A percentile compares a stretch with the other conserved stretches of the same genome.
Conservation (phyloP, 2,113 vertebrate species). For the Boulengerochromis microlepis region DNA sequence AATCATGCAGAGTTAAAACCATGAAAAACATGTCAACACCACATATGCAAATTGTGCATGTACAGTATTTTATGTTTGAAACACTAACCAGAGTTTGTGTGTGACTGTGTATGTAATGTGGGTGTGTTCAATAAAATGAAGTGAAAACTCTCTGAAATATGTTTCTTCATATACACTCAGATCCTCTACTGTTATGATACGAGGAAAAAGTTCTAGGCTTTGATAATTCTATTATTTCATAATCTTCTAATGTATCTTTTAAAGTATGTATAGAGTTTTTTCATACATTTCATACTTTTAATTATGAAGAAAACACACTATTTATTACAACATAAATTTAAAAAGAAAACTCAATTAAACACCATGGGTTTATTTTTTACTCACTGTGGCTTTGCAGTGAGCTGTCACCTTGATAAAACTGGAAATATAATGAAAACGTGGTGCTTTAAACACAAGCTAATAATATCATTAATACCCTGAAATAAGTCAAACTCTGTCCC, state of each 20-base stretch:
- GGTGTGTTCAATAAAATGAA: constrained; percentile 62
- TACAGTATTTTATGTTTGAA: constrained; percentile 55
- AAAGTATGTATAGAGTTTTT: neutral
- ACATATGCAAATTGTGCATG: constrained; percentile 53
- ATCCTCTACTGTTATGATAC: neutral
- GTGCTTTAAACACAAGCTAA: neutral
- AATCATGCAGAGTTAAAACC: constrained; percentile 5
- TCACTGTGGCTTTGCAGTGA: neutral
- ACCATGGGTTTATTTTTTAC: neutral
- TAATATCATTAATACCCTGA: neutral
- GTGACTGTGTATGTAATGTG: constrained; percentile 40
- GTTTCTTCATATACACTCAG: neutral
- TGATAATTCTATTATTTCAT: neutral
- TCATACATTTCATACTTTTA: neutral
- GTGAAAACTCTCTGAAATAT: constrained; percentile 4
- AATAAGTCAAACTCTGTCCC: neutral
- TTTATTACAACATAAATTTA: neutral
- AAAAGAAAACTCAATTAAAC: neutral
- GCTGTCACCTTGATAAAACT: neutral
- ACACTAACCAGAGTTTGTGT: constrained; percentile 51
- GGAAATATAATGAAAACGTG: neutral
- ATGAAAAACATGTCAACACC: constrained; percentile 18
- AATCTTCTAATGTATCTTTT: neutral
- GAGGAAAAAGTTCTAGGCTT: neutral
- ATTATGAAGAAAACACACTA: neutral